Conservation (phyloP, 2,888 invertebrate species). For the Conus canariensis region DNA sequence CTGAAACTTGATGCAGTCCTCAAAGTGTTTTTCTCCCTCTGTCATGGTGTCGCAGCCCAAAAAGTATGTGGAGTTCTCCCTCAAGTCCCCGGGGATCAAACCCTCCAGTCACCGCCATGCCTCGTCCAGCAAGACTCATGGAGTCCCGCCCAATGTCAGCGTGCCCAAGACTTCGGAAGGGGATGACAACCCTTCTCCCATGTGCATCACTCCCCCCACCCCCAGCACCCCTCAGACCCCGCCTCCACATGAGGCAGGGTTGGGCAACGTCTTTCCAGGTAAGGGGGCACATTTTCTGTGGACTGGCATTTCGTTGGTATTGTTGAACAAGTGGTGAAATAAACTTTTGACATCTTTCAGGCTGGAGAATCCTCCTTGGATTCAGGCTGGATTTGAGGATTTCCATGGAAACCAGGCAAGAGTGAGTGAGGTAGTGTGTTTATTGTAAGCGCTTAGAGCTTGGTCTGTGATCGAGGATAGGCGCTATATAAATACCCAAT, state of each 20-base stretch:
- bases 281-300: background rate
- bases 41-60: constrained; percentile 83
- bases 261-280: constrained; percentile 77
- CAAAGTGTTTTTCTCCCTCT: no score
- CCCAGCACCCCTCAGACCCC: constrained; percentile 80
- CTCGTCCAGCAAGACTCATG: constrained; percentile 64
- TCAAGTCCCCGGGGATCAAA: constrained; percentile 95
- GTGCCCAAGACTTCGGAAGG: constrained; percentile 76
- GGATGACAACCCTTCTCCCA: constrained; percentile 74
- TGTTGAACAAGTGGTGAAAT: no score
- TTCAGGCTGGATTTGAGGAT: no score
- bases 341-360: no score
- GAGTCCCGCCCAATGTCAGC: constrained; percentile 73
- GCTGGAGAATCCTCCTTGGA: no score
- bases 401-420: no score
- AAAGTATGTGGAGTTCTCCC: constrained; percentile 86
- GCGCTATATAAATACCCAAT: no score
- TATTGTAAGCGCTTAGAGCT: no score
- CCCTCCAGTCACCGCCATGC: constrained; percentile 79
- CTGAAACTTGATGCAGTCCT: no score
- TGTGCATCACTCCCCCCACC: constrained; percentile 76
- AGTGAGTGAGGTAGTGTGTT: no score
- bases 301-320: no score
- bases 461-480: no score
- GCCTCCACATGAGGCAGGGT: constrained; percentile 67